Conservation (phyloP, 2,888 invertebrate species). For the Schizaphis graminum region DNA sequence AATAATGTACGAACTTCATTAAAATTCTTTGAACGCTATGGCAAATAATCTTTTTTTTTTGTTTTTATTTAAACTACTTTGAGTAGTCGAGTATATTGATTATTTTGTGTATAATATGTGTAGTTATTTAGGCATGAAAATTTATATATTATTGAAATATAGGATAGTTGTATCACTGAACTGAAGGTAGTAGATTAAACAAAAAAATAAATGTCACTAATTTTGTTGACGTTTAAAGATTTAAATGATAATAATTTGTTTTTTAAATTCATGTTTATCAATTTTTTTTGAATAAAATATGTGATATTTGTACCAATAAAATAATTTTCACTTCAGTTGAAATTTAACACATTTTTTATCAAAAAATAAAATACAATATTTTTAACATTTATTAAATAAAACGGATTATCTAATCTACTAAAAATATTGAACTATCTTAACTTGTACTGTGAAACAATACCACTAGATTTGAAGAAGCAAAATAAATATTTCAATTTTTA, state of each 20-base stretch:
- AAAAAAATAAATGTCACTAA: not conserved
- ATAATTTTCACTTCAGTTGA: not conserved
- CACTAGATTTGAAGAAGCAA: not conserved
- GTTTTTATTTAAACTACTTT: not conserved
- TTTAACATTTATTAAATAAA: not conserved
- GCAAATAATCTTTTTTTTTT: not conserved
- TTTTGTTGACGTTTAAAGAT: not conserved
- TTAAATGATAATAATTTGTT: not conserved
- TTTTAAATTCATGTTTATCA: not conserved
- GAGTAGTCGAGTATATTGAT: not conserved
- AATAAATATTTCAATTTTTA: not conserved
- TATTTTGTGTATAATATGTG: not conserved
- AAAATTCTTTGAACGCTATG: not conserved
- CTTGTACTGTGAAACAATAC: not conserved
- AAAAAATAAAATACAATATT: not conserved
- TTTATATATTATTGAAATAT: not conserved
- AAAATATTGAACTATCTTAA: not conserved
- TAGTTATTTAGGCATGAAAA: not conserved
- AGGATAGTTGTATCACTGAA: not conserved
- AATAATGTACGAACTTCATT: conserved; percentile 20
- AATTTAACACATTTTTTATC: not conserved
- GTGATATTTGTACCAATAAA: not conserved
- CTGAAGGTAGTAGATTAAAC: not conserved
- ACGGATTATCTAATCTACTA: not conserved
- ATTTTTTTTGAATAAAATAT: not conserved